These are phyloP conservation scores for Choreutis nemorana DNA, from an alignment of 2,888 invertebrate genomes.

Conservation along the genomic window DNA sequence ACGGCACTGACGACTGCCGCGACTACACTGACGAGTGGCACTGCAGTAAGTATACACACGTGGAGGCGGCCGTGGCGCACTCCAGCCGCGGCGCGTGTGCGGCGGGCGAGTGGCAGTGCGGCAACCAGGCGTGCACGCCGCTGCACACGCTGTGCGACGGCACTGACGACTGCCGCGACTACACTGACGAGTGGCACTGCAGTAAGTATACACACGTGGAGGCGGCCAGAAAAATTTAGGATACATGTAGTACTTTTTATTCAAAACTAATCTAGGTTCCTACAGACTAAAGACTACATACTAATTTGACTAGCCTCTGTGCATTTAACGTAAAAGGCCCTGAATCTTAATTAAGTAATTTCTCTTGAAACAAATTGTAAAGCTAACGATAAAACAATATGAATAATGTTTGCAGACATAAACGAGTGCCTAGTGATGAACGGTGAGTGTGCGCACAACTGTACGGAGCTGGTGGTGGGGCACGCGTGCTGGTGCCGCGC, in stretches of 20 bases:
- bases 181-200: slow-evolving; percentile 70
- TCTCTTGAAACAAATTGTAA: no score
- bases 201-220: no score
- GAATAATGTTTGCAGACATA: slow-evolving; percentile 58
- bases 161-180: slow-evolving; percentile 76
- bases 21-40: slow-evolving; percentile 70
- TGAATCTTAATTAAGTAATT: no score
- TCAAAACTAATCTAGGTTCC: no score
- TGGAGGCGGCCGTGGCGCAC: slow-evolving; percentile 56
- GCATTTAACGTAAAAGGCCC: no score
- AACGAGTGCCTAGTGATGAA: slow-evolving; percentile 73
- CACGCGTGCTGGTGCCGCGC: slow-evolving; percentile 74
- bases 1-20: slow-evolving; percentile 78
- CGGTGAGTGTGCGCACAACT: slow-evolving; percentile 76
- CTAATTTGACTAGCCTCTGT: no score
- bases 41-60: slow-evolving; percentile 60
- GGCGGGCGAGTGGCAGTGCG: slow-evolving; percentile 71
- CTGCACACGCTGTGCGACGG: slow-evolving; percentile 75
- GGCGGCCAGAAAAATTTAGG: no score
- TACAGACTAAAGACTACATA: no score
- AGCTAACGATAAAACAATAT: not conserved
- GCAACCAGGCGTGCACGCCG: slow-evolving; percentile 77
- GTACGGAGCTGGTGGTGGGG: slow-evolving; percentile 78
- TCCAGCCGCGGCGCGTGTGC: slow-evolving; percentile 24
- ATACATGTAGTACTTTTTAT: no score